A percentile compares a stretch with the other conserved stretches of the same genome.
Conservation (phyloP, 2,797 vertebrate genomes). For the Tympanoctomys barrerae region DNA sequence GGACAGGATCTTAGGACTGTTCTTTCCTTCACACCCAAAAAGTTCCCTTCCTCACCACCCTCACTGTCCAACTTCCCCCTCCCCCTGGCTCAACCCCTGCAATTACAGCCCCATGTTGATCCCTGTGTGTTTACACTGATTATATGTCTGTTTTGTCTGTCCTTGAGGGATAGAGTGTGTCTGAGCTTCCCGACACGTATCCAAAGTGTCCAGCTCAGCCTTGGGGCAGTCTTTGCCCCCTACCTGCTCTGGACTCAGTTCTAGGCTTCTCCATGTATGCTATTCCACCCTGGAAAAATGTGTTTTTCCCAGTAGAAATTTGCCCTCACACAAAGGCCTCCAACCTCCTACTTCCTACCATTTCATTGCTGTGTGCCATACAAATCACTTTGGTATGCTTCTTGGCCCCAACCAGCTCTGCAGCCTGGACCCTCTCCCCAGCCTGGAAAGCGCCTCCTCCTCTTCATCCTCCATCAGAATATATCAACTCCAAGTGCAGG, state of each 20-base stretch:
- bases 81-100: slow-evolving; percentile 1
- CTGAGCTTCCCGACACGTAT: slow-evolving; percentile 60
- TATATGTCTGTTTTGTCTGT: slow-evolving; percentile 75
- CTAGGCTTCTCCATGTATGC: neutral
- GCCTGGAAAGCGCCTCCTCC: neutral
- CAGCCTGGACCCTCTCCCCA: neutral
- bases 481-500: neutral
- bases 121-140: slow-evolving; percentile 72
- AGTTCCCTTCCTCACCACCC: slow-evolving; percentile 6
- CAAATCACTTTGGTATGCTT: neutral
- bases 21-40: neutral
- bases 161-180: slow-evolving; percentile 53
- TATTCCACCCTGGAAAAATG: neutral
- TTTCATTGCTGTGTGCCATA: neutral
- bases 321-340: slow-evolving; percentile 32
- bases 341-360: neutral
- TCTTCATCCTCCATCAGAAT: neutral
- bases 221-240: neutral
- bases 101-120: slow-evolving; percentile 64
- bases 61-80: neutral
- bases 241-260: neutral
- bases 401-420: neutral
- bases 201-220: slow-evolving; percentile 44
- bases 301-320: neutral
- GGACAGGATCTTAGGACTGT: neutral